A percentile compares a stretch with the other conserved stretches of the same genome.
Evolutionary conservation across 2,888 invertebrate species (phyloP).

Genomic region (Deilephila porcellus): DNA sequence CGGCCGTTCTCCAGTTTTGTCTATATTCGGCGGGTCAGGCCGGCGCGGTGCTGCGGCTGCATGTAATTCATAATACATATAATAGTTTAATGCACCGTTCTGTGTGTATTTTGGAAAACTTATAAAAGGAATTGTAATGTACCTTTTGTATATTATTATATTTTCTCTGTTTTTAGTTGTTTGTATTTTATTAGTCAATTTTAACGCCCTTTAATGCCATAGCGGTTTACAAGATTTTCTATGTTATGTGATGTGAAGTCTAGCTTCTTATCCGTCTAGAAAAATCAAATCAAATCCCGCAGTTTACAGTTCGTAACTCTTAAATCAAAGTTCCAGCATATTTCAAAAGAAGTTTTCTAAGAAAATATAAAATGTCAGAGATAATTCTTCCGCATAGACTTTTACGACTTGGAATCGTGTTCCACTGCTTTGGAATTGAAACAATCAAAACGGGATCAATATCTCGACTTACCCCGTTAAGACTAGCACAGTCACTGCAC

Average conservation of each 20-base stretch:
- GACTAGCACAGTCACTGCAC: not conserved
- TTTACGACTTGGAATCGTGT: not conserved
- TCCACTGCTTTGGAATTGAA: not conserved
- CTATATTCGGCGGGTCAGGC: slow-evolving; percentile 2
- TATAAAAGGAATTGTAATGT: not conserved
- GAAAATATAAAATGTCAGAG: slow-evolving; percentile 2
- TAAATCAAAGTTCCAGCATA: not conserved
- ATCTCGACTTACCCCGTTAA: not conserved
- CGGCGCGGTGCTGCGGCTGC: not conserved
- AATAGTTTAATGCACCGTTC: not conserved
- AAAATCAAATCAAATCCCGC: too few relatives aligned
- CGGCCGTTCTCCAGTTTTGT: not conserved
- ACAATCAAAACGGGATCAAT: not conserved
- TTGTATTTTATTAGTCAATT: not conserved
- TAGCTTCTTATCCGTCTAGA: too few relatives aligned
- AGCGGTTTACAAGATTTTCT: too few relatives aligned
- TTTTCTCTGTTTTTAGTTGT: not conserved
- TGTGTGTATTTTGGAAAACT: not conserved
- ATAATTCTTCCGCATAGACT: not conserved
- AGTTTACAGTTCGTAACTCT: not conserved
- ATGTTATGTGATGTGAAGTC: too few relatives aligned
- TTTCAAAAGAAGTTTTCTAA: not conserved
- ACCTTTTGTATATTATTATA: not conserved
- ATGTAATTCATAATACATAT: slow-evolving; percentile 9
- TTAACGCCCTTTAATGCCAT: not conserved